Conservation (phyloP, 2,797 vertebrate genomes). For the Galagoides demidoff region DNA sequence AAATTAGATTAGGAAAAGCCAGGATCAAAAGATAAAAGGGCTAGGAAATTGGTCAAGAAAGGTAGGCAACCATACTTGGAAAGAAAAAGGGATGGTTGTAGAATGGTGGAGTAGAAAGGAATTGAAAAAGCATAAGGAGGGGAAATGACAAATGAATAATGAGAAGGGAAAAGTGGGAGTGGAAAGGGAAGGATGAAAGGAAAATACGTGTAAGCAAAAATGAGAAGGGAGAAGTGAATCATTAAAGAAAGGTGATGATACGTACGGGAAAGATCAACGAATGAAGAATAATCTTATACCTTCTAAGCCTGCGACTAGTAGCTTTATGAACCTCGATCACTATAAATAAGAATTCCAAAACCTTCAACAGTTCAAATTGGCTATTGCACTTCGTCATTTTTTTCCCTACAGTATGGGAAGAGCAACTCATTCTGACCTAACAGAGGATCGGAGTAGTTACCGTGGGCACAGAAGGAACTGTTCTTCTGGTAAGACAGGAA, state of each 20-base stretch:
- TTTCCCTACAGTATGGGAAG: neutral
- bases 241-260: neutral
- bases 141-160: neutral
- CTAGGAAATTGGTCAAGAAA: neutral
- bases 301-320: neutral
- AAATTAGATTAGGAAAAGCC: neutral
- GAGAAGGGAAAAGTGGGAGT: neutral
- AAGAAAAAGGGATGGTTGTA: neutral
- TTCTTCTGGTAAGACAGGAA: neutral
- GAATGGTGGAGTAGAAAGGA: neutral
- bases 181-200: neutral
- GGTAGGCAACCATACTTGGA: neutral
- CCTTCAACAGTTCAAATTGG: neutral
- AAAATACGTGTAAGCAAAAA: neutral
- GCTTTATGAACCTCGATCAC: neutral
- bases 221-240: neutral
- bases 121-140: neutral
- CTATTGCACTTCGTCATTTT: neutral
- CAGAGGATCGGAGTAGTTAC: neutral
- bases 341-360: neutral
- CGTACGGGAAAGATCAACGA: neutral
- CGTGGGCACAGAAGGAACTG: neutral
- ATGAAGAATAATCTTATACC: neutral
- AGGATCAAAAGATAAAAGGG: neutral
- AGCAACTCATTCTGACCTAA: neutral